These are phyloP conservation scores for Drosophila histrio DNA, from an alignment of 2,888 invertebrate genomes.

Conservation along the genomic window DNA sequence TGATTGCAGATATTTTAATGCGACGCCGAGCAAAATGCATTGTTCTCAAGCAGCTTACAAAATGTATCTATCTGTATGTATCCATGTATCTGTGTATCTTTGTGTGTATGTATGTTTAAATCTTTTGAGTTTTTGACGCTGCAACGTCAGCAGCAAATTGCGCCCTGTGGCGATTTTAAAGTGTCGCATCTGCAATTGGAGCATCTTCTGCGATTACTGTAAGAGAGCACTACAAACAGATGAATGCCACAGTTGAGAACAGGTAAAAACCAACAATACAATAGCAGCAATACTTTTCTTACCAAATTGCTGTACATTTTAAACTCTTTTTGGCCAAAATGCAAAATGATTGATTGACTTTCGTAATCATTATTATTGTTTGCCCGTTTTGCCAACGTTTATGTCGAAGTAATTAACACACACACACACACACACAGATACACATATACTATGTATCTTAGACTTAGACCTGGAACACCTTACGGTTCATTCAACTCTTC, in stretches of 20 bases:
- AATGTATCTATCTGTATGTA: constrained; percentile 18
- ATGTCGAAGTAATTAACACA: constrained; percentile 64
- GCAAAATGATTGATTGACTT: constrained; percentile 75
- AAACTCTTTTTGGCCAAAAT: constrained; percentile 46
- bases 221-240: neutral
- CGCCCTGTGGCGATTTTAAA: constrained; percentile 16
- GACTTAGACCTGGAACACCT: constrained; percentile 25
- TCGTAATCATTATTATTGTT: constrained; percentile 69
- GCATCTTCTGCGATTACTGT: constrained; percentile 12
- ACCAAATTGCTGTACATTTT: constrained; percentile 42
- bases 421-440: constrained; percentile 30
- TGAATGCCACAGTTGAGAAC: constrained; percentile 4
- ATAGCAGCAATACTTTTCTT: neutral
- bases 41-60: constrained; percentile 65
- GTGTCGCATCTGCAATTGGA: constrained; percentile 32
- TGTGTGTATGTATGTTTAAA: constrained; percentile 21
- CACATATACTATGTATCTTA: constrained; percentile 1
- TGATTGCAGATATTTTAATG: constrained; percentile 82
- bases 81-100: constrained; percentile 9
- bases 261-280: neutral
- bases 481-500: constrained; percentile 50
- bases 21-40: constrained; percentile 69
- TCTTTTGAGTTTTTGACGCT: constrained; percentile 29
- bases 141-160: constrained; percentile 40
- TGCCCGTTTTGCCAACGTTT: constrained; percentile 58